Percentiles rank a stretch among this genome's conserved stretches.
Conservation (phyloP, 2,888 invertebrate species). For the Zhuqinia jingwanae region DNA sequence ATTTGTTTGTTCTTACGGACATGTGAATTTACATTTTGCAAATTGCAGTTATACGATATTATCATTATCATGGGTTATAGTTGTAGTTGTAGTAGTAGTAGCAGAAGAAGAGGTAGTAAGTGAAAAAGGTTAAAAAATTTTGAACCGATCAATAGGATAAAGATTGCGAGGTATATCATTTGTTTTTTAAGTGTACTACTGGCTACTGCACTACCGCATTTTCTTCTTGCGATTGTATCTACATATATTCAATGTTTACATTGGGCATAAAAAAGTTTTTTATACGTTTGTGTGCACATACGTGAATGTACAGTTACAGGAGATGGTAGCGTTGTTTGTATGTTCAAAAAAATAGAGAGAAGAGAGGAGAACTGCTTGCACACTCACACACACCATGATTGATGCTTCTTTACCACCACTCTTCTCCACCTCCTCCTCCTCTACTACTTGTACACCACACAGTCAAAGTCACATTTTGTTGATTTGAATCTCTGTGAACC, state of each 20-base stretch:
- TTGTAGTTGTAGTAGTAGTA: neutral
- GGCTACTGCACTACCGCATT: slow-evolving; percentile 25
- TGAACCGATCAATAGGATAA: neutral
- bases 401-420: slow-evolving; percentile 36
- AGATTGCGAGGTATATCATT: neutral
- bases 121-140: neutral
- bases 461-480: slow-evolving; percentile 52
- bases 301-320: slow-evolving; percentile 2
- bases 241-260: slow-evolving; percentile 37
- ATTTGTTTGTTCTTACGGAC: slow-evolving; percentile 37
- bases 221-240: neutral
- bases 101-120: neutral
- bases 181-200: slow-evolving; percentile 7
- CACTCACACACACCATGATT: too few relatives aligned
- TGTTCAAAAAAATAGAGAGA: too few relatives aligned
- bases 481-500: slow-evolving; percentile 55
- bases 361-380: neutral
- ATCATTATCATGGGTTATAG: neutral
- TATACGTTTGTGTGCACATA: too few relatives aligned
- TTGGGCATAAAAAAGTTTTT: slow-evolving; percentile 5
- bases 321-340: neutral
- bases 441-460: slow-evolving; percentile 28
- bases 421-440: neutral
- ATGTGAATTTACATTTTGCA: slow-evolving; percentile 53
- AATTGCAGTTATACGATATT: slow-evolving; percentile 26